Evolutionary conservation across 2,113 vertebrate species (phyloP), one percentile per base, ranked within the genome.

Genomic region (Leucopsar rothschildi): DNA sequence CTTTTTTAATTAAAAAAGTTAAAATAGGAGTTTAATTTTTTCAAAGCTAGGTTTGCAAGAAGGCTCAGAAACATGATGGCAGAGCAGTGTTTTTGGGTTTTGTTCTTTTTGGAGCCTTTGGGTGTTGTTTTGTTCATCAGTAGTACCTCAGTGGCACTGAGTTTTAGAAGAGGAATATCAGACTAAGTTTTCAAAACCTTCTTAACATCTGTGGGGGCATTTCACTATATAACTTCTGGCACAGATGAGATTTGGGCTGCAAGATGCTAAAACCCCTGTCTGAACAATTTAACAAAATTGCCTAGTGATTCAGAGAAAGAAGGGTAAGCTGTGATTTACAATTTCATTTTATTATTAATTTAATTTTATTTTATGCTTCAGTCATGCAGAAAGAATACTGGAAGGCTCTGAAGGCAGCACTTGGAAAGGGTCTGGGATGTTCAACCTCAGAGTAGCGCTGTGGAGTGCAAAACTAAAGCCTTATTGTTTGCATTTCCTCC

Each of bases 401-500:
- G 25, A 42, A 37, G 44, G 8, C 65, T 88, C 52, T 72, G 52
- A 86, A 78, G 49, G 49, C 47, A 92, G 73, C 14, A 19, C 53
- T 95, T 84, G 66, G 66, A 91, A 79, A 57, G 31, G 16, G 20
- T 65, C 49, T 93, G 82, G 81, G 92, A 44, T 60, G n/a, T 47
- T 91, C 82, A 79, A 53, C 78, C 82, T 88, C 2, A 2, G 60
- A 93, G 75, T 68, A 90, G 70, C 4, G 8, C 78, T 85, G 57
- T 65, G 75, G 78, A 93, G 63, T 65, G 75, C 37, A 45, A 93
- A 90, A 94, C 82, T 95, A 35, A 95, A 71, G 91, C 61, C 77
- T 92, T 82, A 93, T 95, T 96, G 92, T 96, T 95, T 86, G 80
- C 57, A 84, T 95, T 93, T 86, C 60, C 49, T 92, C 69, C 47